Base-by-base conservation (phyloP, 2,797 vertebrate species). In the Micrastur ruficollis region DNA sequence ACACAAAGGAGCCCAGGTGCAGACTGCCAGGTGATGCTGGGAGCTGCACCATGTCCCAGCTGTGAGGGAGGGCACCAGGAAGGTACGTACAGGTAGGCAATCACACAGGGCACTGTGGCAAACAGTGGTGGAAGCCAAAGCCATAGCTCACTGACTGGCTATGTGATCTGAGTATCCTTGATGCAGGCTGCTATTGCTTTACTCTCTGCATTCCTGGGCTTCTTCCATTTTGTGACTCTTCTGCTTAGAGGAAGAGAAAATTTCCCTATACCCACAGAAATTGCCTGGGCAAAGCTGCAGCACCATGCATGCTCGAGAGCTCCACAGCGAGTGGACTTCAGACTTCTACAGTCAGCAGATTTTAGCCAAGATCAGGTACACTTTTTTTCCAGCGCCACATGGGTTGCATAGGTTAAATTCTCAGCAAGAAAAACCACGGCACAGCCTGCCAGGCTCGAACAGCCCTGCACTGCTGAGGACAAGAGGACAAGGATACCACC, bases 21-120 rank as follows among this genome's bases (percentile, higher is more conserved):
- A 4, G 1, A 55, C 7, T 2, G 1, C 36, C 52, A 29, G 78
- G 78, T 0, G 0, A 38, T 12, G 23, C 19, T 0, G 0, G 55
- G 68, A 74, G 58, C 62, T 42, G 34, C 49, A 29, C 16, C 47
- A 25, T 12, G 0, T 40, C 31, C 21, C 73, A 56, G 58, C 15
- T 0, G 0, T 0, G 7, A 44, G 52, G 42, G 29, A 42, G 52
- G 29, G 47, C 49, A 25, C 56, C 16, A 12, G 40, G 15, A 86
- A 80, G 44, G 46, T 8, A 38, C 0, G 0, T 6, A 21, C 16
- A 53, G 38, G 5, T 14, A 53, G 59, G 79, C 25, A 55, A 53
- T 44, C 2, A 3, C 18, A 1, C 15, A 36, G 53, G 38, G 34
- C 44, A 9, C 32, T 17, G 36, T 17, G 11, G 36, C 11, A 1